Evolutionary conservation across 2,113 vertebrate species (phyloP), one percentile per base, ranked within the genome.

Genomic region (Otus sunia): DNA sequence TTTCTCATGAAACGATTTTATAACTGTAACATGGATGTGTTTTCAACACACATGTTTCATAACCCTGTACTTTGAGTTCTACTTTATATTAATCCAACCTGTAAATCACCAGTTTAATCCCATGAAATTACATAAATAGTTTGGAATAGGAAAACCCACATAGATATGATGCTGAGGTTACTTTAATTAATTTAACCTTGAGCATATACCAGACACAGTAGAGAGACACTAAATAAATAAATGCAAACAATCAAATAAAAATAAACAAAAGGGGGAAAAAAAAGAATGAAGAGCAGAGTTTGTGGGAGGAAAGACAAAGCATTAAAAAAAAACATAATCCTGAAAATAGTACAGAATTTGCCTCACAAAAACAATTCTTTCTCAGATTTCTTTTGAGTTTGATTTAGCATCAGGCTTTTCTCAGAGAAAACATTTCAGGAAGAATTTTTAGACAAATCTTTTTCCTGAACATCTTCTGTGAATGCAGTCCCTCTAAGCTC

Each of bases 1-100:
- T 94, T 78, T 90, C 72, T 79, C 76, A 86, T 92, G 67, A 86
- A 96, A 78, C 50, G 18, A 47, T 47, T 96, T 96, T 95, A 92
- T 92, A 92, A 81, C 59, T 56, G 55, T 76, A 60, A 59, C 55
- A 88, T 43, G 68, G 74, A 93, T 79, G 34, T 76, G 78, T 96
- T 93, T 96, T 73, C 95, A 86, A 95, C 74, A 62, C 18, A 52
- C 62, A 20, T 73, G 59, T 73, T 85, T 97, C 86, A 52, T 72
- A 95, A 77, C 39, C 34, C 50, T 86, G 73, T 75, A 76, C 34
- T 92, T 90, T n/a, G 43, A 94, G 36, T 69, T 74, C 78, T 53
- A 69, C 77, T 87, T 92, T 41, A 73, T 68, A 86, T 66, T 45
- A 39, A 68, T 50, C 25, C 23, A 72, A 71, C 12, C 10, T 85